Conservation (phyloP, 2,113 vertebrate species). For the Acrocephalus arundinaceus region DNA sequence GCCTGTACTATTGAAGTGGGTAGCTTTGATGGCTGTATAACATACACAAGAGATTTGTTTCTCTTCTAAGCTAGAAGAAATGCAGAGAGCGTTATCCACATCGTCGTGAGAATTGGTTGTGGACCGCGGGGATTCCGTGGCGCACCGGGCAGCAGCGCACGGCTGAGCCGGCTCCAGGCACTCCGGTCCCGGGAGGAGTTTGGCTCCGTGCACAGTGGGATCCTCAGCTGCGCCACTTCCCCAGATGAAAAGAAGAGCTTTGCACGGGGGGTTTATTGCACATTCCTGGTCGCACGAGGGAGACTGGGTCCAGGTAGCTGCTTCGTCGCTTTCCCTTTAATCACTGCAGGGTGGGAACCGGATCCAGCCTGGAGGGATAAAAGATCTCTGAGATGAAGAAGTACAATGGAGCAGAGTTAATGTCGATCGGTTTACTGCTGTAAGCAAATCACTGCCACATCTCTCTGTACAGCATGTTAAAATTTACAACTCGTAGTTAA, state of each 20-base stretch:
- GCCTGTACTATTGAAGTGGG: background rate
- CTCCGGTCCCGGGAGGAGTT: background rate
- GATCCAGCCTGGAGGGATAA: conserved; percentile 27
- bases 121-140: accelerated
- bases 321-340: conserved; percentile 2
- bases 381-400: background rate
- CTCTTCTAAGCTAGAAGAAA: background rate
- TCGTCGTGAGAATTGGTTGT: accelerated
- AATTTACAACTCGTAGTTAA: conserved; percentile 28
- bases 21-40: background rate
- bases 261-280: background rate
- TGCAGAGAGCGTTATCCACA: background rate
- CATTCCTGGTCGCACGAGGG: background rate
- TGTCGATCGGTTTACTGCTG: conserved; percentile 15
- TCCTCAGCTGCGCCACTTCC: background rate
- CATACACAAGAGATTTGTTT: background rate
- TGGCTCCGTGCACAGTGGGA: accelerated
- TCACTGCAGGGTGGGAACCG: conserved; percentile 44
- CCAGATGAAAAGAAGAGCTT: background rate
- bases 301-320: conserved; percentile 36
- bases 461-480: background rate
- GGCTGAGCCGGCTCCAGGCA: background rate
- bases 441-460: conserved; percentile 32
- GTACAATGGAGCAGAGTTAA: conserved; percentile 3
- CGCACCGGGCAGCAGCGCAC: background rate